Evolutionary conservation across 2,113 vertebrate species (phyloP), one percentile per base, ranked within the genome.

Genomic region (Odocoileus hemionus): DNA sequence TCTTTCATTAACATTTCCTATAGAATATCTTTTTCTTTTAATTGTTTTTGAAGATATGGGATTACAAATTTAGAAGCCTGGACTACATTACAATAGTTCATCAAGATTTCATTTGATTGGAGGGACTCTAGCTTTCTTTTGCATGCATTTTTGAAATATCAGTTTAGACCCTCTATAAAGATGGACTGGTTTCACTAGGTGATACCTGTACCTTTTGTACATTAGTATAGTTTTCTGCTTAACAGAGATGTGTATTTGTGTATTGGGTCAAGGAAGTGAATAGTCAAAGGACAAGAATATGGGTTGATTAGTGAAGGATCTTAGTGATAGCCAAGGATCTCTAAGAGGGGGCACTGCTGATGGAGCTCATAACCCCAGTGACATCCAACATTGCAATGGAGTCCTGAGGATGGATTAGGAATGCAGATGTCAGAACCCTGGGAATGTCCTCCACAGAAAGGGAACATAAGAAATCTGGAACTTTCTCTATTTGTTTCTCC

Each of bases 1-100:
- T 87, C n/a, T 80, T 43, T 60, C 21, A 82, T 80, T 45, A 89
- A 82, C 6, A 76, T 76, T 95, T 91, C 85, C 43, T 79, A 52
- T 0, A 86, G 58, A 70, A 3, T 39, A 84, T 60, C 52, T 67
- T 89, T 89, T 45, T 39, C 8, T 84, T 84, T 95, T 91, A 36
- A 58, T 17, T 76, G 50, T 33, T 83, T 94, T 91, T 91, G 58
- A 67, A 86, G 54, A 74, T 33, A 9, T 7, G 4, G 25, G 74
- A 70, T 36, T 86, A 89, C 85, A 96, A 60, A 83, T 60, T 43
- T 78, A 33, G 15, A 96, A 61, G 14, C 23, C 13, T 33, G 14
- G 39, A 94, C 85, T 84, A 57, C 79, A 86, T 52, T 52, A 4
- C 11, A 61, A 13, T 43, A 57, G n/a, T 67, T 97, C 43, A 76